Conservation (phyloP, 23 tunicate species). For the Aplidium turbinatum region DNA sequence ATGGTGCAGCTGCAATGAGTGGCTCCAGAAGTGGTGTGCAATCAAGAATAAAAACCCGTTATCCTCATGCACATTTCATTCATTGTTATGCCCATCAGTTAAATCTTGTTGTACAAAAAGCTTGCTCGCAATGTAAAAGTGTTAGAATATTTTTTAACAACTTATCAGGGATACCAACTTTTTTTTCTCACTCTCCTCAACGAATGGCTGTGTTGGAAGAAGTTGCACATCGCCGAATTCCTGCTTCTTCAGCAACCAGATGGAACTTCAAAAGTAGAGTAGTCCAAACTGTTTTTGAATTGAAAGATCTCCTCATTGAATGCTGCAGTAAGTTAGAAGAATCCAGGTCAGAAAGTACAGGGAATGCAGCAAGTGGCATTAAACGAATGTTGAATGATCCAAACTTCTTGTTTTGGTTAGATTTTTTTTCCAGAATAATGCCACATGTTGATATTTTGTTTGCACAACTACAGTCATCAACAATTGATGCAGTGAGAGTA, state of each 20-base stretch:
- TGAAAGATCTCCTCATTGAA: neutral
- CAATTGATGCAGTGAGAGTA: conserved; percentile 15
- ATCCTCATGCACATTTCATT: conserved; percentile 10
- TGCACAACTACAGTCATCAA: conserved; percentile 14
- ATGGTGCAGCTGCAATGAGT: conserved; percentile 26
- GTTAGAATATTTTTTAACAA: conserved; percentile 12
- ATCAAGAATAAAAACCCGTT: conserved; percentile 3
- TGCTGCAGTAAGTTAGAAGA: conserved; percentile 9
- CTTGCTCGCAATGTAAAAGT: conserved; percentile 2
- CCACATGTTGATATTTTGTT: conserved; percentile 21
- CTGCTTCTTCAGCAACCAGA: conserved; percentile 12
- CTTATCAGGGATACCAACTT: conserved; percentile 8
- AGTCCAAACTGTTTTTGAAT: neutral
- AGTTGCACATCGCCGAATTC: conserved; percentile 16
- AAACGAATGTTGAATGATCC: conserved; percentile 22
- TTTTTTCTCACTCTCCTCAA: conserved; percentile 8
- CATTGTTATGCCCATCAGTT: conserved; percentile 17
- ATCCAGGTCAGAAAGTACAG: conserved; percentile 9
- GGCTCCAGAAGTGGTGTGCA: conserved; percentile 25
- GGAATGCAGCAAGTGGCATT: conserved; percentile 15
- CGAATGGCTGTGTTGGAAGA: conserved; percentile 15
- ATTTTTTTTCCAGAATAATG: conserved; percentile 26
- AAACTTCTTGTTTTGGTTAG: conserved; percentile 1
- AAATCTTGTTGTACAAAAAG: conserved; percentile 3
- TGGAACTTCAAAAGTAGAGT: conserved; percentile 17